These are phyloP conservation scores for Lucilia cuprina DNA, from an alignment of 1,140 invertebrate genomes.

Conservation along the genomic window DNA sequence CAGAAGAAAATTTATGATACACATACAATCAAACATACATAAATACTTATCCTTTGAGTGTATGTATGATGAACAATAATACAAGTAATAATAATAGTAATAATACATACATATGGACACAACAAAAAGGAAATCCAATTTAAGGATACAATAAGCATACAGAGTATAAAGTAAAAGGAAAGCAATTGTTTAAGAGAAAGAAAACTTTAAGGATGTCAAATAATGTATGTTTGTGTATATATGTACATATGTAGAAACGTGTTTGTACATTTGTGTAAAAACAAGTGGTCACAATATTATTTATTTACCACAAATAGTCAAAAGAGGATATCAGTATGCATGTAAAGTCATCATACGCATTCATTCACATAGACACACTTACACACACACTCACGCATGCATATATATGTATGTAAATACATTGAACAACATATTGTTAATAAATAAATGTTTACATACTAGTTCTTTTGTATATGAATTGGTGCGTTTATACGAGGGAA, in stretches of 20 bases:
- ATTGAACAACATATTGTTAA: not conserved
- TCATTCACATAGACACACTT: not conserved
- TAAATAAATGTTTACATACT: not conserved
- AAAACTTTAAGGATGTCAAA: not conserved
- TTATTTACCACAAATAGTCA: constrained; percentile 15
- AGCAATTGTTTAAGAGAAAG: not conserved
- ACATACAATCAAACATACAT: not conserved
- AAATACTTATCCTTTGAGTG: not conserved
- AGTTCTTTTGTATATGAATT: not conserved
- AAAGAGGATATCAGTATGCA: constrained; percentile 7
- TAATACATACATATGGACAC: too few species aligned
- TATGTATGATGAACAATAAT: not conserved
- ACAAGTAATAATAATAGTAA: not conserved
- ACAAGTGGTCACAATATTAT: constrained; percentile 11
- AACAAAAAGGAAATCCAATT: not conserved
- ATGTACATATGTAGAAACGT: not conserved
- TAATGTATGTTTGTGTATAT: not conserved
- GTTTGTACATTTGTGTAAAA: not conserved
- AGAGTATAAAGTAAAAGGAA: not conserved
- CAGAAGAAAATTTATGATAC: not conserved
- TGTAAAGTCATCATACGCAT: constrained; percentile 14
- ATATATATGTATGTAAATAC: not conserved
- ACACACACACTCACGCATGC: not conserved
- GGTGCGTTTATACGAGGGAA: too few species aligned
- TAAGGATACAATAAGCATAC: not conserved